These are phyloP conservation scores for Engraulis encrasicolus DNA, from an alignment of 2,113 vertebrate species.

Conservation along the genomic window DNA sequence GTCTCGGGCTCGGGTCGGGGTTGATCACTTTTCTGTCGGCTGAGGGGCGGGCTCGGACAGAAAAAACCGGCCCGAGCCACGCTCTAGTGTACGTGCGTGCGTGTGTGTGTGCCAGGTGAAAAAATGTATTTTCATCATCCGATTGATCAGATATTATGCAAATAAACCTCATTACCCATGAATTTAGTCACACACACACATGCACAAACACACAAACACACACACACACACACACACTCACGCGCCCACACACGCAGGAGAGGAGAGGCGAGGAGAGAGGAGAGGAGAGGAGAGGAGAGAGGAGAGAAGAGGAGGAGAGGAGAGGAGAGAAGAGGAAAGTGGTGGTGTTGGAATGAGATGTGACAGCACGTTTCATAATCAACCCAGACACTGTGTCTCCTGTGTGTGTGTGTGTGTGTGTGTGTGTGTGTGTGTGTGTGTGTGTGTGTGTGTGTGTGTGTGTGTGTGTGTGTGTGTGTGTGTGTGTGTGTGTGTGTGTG, in stretches of 20 bases:
- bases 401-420: background rate
- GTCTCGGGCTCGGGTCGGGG: no score
- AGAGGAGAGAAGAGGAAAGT: constrained; percentile 9
- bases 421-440: constrained; percentile 7
- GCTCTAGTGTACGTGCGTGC: no score
- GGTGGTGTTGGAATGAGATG: background rate
- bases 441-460: background rate
- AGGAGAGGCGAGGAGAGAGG: background rate
- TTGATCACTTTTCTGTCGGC: no score
- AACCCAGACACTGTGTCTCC: no score
- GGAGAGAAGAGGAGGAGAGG: background rate
- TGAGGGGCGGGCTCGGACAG: no score
- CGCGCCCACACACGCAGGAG: background rate
- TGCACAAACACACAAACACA: background rate
- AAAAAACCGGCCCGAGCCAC: no score
- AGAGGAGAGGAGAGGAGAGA: background rate
- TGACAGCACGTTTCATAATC: no score
- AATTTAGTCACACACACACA: no score
- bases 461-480: background rate
- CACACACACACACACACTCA: background rate
- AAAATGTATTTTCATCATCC: no score
- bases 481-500: constrained; percentile 13
- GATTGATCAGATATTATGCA: no score
- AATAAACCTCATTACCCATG: no score
- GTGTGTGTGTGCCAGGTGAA: no score